Evolutionary conservation across 2,113 vertebrate genomes (phyloP), one percentile per base, ranked within the genome.

Genomic region (Heloderma charlesbogerti): DNA sequence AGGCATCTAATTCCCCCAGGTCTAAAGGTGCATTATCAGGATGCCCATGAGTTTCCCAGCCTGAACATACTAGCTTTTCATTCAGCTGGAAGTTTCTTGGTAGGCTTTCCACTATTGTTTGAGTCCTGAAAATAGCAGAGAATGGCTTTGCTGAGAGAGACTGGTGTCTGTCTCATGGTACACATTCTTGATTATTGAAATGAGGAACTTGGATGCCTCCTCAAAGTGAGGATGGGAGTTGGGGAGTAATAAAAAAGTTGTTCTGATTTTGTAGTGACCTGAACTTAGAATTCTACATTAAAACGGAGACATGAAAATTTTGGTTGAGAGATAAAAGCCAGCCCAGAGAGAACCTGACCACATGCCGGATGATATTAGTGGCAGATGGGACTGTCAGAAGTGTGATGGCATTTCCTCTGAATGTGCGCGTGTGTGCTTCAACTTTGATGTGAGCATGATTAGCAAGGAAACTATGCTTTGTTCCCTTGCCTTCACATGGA

Each of bases 311-410:
- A 92, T 94, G 95, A 96, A 92, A 29, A 95, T 96, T 96, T 95
- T 91, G 93, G 95, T 96, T 78, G 94, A 91, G 92, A 97, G 96
- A 98, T 97, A 96, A 97, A 98, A 97, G 97, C 94, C 74, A 0
- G 88, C 95, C 92, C 94, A 95, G 94, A 97, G 95, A 88, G 43
- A 88, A 95, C 96, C 96, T 98, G 98, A 97, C 98, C 98, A 98
- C 98, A 98, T 98, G 98, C 98, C 94, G 93, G 96, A 96, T 95
- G 95, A 97, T 98, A 98, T 98, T 98, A 96, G 97, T 96, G 97
- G 98, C 98, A 99, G 98, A 98, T 99, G 98, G 98, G 98, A 97
- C 97, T 97, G 94, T 95, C 96, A 97, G 98, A 97, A 95, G 96
- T 97, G 96, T 95, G 94, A 98, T 97, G 98, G 98, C 98, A 98